Evolutionary conservation across 2,113 vertebrate species (phyloP).

Genomic region (Eurypyga helias): DNA sequence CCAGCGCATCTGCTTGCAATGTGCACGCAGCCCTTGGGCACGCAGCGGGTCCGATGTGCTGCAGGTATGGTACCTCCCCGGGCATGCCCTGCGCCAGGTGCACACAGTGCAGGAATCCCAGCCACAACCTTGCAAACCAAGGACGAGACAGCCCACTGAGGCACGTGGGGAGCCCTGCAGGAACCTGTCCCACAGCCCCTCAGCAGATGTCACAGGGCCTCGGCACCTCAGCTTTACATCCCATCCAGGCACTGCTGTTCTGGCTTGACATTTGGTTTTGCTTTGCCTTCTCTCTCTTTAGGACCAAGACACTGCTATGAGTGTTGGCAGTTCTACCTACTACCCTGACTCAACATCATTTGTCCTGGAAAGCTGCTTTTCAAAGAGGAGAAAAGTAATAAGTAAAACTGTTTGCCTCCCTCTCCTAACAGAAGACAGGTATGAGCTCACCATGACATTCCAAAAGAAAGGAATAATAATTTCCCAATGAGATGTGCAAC

Average conservation of each 20-base stretch:
- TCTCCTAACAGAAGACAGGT: background rate
- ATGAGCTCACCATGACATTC: rapidly evolving
- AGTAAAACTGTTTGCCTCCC: background rate
- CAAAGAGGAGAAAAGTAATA: background rate
- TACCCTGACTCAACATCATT: background rate
- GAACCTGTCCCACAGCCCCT: background rate
- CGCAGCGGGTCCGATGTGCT: rapidly evolving
- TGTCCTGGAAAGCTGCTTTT: background rate
- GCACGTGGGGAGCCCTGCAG: background rate
- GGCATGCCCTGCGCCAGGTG: background rate
- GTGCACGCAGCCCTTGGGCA: rapidly evolving
- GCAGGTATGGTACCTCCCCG: rapidly evolving
- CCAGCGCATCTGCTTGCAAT: rapidly evolving
- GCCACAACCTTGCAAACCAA: background rate
- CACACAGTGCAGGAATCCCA: background rate
- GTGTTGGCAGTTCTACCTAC: background rate
- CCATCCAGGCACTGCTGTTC: background rate
- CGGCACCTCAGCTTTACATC: background rate
- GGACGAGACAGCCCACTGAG: rapidly evolving
- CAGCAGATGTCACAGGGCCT: background rate
- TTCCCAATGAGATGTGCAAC: background rate
- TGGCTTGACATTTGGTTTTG: background rate
- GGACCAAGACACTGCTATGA: rapidly evolving
- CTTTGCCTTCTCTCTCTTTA: background rate
- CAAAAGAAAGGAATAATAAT: background rate